Conservation (phyloP, 2,113 vertebrate species). For the Delphinus delphis region DNA sequence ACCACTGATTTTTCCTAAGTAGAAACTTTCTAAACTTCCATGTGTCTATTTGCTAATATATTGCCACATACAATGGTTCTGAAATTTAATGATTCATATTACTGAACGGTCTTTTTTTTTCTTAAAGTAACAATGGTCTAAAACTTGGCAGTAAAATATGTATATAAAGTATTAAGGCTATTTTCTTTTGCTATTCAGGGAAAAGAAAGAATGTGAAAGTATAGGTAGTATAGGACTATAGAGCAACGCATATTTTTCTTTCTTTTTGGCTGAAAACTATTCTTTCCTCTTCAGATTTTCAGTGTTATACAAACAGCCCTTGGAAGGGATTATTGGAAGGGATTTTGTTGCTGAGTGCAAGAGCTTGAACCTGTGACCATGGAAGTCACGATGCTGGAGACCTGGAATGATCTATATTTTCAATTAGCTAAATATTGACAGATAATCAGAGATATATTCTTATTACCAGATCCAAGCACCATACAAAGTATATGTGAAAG, state of each 20-base stretch:
- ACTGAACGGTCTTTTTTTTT: neutral
- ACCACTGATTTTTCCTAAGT: neutral
- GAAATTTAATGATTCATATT: neutral
- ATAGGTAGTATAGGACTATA: neutral
- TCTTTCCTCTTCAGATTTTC: neutral
- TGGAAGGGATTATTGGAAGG: neutral
- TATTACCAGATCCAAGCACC: neutral
- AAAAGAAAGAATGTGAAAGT: neutral
- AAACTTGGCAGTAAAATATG: neutral
- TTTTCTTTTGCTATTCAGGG: neutral
- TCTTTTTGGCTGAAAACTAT: neutral
- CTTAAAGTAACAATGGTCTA: neutral
- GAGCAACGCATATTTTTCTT: neutral
- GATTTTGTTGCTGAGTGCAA: neutral
- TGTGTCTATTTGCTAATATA: neutral
- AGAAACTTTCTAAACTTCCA: neutral
- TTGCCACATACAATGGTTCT: neutral
- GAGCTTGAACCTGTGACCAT: neutral
- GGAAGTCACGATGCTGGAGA: neutral
- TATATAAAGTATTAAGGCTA: neutral
- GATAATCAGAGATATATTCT: neutral
- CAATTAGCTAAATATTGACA: neutral
- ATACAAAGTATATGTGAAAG: neutral
- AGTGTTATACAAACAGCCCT: neutral
- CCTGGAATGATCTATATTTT: neutral